A percentile compares a stretch with the other conserved stretches of the same genome.
These are phyloP conservation scores for Prolemur simus DNA, from an alignment of 2,113 vertebrate species.

Conservation along the genomic window DNA sequence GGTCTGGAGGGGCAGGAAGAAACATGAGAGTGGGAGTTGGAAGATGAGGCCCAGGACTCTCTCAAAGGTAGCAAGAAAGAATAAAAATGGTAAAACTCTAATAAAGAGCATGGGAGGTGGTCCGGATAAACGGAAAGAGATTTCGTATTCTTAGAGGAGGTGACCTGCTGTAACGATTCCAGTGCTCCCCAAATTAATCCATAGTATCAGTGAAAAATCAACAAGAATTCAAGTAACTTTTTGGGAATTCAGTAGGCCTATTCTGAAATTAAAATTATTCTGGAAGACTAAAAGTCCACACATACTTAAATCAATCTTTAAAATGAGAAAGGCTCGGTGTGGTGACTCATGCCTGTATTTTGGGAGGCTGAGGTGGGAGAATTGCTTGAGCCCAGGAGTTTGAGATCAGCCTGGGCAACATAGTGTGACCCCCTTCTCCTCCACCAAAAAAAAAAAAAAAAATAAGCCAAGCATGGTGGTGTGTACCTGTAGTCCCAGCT, in stretches of 20 bases:
- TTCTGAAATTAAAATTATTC: not conserved
- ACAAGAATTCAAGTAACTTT: not conserved
- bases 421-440: too few relatives aligned
- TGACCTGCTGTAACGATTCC: not conserved
- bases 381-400: too few relatives aligned
- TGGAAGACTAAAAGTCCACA: not conserved
- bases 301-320: not conserved
- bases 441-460: too few relatives aligned
- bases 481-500: too few relatives aligned
- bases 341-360: too few relatives aligned
- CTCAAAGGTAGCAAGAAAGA: not conserved
- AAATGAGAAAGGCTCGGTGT: not conserved
- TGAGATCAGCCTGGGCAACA: too few relatives aligned
- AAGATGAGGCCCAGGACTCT: not conserved
- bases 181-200: not conserved
- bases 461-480: too few relatives aligned
- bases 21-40: not conserved
- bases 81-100: not conserved
- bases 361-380: too few relatives aligned
- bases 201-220: not conserved
- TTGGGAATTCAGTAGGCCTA: not conserved
- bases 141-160: not conserved
- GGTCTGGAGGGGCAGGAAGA: too few relatives aligned
- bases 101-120: too few relatives aligned
- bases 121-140: too few relatives aligned